These are phyloP conservation scores for Sinentomon sp. DNA, from an alignment of 2,888 invertebrate genomes.

Conservation along the genomic window DNA sequence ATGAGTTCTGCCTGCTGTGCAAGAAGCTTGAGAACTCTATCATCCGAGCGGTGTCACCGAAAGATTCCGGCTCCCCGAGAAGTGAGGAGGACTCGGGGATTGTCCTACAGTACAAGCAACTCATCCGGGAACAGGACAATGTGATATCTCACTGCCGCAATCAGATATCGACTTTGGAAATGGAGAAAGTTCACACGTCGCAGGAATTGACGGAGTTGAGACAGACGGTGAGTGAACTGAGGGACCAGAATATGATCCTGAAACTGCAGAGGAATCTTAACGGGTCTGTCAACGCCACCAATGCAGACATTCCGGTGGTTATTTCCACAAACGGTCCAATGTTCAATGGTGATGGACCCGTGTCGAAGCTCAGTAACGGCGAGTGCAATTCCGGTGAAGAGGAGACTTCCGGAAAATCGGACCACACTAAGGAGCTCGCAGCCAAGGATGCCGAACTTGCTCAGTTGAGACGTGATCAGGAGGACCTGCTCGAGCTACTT, in stretches of 20 bases:
- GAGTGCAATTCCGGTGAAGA: too few relatives aligned
- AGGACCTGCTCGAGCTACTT: constrained; percentile 63
- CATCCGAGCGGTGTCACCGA: constrained; percentile 14
- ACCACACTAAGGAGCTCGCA: constrained; percentile 18
- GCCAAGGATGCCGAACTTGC: constrained; percentile 26
- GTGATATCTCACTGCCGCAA: too few relatives aligned
- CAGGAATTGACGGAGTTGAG: constrained; percentile 37
- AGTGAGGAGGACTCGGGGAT: too few relatives aligned
- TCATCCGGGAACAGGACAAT: constrained; percentile 79
- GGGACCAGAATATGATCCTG: constrained; percentile 60
- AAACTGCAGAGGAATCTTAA: constrained; percentile 34
- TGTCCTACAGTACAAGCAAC: constrained; percentile 53
- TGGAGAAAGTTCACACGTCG: too few relatives aligned
- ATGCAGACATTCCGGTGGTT: too few relatives aligned
- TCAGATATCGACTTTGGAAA: too few relatives aligned
- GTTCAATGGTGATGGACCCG: neutral
- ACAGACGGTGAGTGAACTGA: constrained; percentile 40
- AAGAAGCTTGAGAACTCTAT: constrained; percentile 24
- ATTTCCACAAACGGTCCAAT: too few relatives aligned
- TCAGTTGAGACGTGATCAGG: constrained; percentile 58
- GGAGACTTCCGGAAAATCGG: constrained; percentile 14
- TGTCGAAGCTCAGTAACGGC: neutral
- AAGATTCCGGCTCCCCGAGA: constrained; percentile 7
- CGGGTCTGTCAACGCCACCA: too few relatives aligned
- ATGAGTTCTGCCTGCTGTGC: constrained; percentile 76